Evolutionary conservation across 2,888 invertebrate species (phyloP).

Genomic region (Microdon myrmicae): DNA sequence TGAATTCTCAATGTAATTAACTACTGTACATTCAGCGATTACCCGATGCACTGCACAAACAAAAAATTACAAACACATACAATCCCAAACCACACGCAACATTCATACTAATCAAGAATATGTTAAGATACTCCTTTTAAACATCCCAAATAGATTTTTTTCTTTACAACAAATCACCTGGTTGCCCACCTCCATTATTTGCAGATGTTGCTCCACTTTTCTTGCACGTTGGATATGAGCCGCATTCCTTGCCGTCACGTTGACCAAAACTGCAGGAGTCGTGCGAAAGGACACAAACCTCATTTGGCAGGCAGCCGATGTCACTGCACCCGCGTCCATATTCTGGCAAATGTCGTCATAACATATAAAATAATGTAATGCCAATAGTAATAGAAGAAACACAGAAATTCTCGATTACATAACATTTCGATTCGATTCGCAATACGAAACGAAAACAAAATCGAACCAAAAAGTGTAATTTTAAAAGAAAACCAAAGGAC

Average conservation of each 20-base stretch:
- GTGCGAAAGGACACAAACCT: slow-evolving; percentile 75
- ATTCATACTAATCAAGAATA: slow-evolving; percentile 20
- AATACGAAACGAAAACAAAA: slow-evolving; percentile 45
- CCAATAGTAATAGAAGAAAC: slow-evolving; percentile 50
- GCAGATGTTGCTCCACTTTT: slow-evolving; percentile 59
- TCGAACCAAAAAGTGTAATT: slow-evolving; percentile 49
- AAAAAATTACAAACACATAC: slow-evolving; percentile 4
- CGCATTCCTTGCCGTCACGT: slow-evolving; percentile 70
- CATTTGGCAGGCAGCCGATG: slow-evolving; percentile 78
- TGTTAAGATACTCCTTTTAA: slow-evolving; percentile 4
- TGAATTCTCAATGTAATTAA: no score
- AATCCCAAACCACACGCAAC: slow-evolving; percentile 26
- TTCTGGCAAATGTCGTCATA: slow-evolving; percentile 69
- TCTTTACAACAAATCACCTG: slow-evolving; percentile 62
- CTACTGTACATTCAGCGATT: no score
- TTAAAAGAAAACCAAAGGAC: slow-evolving; percentile 9
- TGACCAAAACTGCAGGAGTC: slow-evolving; percentile 76
- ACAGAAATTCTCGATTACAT: slow-evolving; percentile 49
- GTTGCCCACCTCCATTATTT: slow-evolving; percentile 60
- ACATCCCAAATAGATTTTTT: slow-evolving; percentile 13
- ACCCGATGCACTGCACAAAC: no score
- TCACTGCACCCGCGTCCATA: slow-evolving; percentile 82
- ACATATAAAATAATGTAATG: slow-evolving; percentile 53
- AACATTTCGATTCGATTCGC: slow-evolving; percentile 52
- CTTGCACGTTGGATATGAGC: slow-evolving; percentile 76